phyloP scores from a whole-genome alignment of 2,113 vertebrate genomes.

The Anser cygnoides region DNA sequence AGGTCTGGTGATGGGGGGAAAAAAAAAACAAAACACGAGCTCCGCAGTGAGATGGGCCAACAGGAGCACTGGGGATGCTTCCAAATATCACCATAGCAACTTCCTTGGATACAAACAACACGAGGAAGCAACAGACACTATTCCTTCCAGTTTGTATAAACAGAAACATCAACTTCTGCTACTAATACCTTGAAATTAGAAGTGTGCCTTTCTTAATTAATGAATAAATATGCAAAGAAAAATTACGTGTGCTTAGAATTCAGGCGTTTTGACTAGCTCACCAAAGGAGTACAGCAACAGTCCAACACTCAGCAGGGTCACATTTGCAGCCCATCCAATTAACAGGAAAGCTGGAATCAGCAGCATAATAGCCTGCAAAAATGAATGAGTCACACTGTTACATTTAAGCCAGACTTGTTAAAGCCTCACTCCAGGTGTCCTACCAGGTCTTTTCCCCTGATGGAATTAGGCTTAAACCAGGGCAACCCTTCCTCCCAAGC shows the following conservation, averaged over 20 bases:
- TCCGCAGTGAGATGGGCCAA: neutral
- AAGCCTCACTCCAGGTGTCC: neutral
- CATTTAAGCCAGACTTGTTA: neutral
- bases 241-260: neutral
- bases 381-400: neutral
- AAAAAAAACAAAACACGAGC: neutral
- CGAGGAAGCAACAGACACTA: neutral
- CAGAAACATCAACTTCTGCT: neutral
- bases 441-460: neutral
- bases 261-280: constrained; percentile 72
- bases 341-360: constrained; percentile 91
- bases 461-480: neutral
- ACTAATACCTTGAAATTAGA: neutral
- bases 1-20: neutral
- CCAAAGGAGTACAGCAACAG: constrained; percentile 91
- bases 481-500: neutral
- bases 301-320: constrained; percentile 82
- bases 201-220: neutral
- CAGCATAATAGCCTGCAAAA: constrained; percentile 84
- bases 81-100: neutral
- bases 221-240: neutral
- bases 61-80: neutral
- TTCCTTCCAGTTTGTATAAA: neutral
- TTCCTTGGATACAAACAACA: neutral
- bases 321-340: constrained; percentile 85